These are phyloP conservation scores for Tiliacea citrago DNA, from an alignment of 2,888 invertebrate species.

Conservation along the genomic window DNA sequence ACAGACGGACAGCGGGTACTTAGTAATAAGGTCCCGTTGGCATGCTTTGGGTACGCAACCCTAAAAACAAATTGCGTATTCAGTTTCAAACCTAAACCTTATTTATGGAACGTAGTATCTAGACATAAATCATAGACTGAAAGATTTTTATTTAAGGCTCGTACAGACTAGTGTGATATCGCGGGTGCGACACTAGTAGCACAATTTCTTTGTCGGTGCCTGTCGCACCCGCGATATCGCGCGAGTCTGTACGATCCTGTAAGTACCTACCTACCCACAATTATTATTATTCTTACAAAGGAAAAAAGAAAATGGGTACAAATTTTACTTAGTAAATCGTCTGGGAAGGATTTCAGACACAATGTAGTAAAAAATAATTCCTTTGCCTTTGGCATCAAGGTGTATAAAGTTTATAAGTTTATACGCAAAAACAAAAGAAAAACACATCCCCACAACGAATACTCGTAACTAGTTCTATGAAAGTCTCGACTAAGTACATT, in stretches of 20 bases:
- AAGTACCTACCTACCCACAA: too few relatives aligned
- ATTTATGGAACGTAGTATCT: not conserved
- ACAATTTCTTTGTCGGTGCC: too few relatives aligned
- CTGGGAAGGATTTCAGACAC: not conserved
- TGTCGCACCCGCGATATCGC: too few relatives aligned
- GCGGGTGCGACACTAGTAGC: too few relatives aligned
- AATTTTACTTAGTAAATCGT: constrained; percentile 3
- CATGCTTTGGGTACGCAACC: too few relatives aligned
- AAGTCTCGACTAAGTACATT: not conserved
- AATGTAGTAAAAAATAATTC: not conserved
- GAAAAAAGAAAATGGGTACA: constrained; percentile 15
- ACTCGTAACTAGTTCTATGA: not conserved
- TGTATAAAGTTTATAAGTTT: not conserved
- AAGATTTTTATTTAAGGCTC: constrained; percentile 3
- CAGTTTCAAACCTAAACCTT: not conserved
- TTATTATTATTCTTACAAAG: not conserved
- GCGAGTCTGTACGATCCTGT: too few relatives aligned
- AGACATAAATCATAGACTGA: not conserved
- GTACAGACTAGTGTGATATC: too few relatives aligned
- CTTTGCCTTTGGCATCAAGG: not conserved
- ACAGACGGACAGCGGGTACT: too few relatives aligned
- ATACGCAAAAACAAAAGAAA: not conserved
- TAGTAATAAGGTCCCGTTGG: too few relatives aligned
- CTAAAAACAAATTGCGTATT: not conserved
- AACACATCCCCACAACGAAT: too few relatives aligned